Evolutionary conservation across 2,888 invertebrate genomes (phyloP).

Genomic region (Parapristionchus giblindavisi): DNA sequence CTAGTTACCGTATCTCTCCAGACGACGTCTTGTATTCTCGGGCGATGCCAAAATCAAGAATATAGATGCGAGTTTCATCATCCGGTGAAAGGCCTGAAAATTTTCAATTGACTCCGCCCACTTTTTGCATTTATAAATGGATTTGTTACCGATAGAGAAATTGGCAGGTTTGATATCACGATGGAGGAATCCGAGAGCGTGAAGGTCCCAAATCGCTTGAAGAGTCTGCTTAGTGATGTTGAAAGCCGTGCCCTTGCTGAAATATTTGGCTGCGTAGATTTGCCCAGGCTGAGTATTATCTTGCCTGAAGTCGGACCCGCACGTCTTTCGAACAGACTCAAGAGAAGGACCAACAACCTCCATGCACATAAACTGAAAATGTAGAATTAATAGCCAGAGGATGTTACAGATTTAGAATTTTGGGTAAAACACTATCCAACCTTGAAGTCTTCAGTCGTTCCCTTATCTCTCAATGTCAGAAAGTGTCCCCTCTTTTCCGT

Average conservation of each 20-base stretch:
- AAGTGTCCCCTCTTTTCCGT: constrained; percentile 3
- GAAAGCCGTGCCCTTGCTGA: constrained; percentile 20
- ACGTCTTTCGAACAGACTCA: constrained; percentile 19
- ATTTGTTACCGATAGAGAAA: constrained; percentile 7
- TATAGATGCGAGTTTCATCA: constrained; percentile 1
- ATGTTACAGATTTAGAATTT: not conserved
- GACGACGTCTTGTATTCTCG: constrained; percentile 19
- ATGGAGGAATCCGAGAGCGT: constrained; percentile 25
- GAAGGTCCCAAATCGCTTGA: constrained; percentile 19
- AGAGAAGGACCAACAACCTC: constrained; percentile 19
- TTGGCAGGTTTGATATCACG: constrained; percentile 24
- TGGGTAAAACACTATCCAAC: too few species aligned
- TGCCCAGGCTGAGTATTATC: too few species aligned
- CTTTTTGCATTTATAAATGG: not conserved
- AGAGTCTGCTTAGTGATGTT: constrained; percentile 13
- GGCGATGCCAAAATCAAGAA: constrained; percentile 27
- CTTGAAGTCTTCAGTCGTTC: constrained; percentile 27
- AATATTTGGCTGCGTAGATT: not conserved
- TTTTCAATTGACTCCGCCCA: not conserved
- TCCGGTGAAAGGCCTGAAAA: constrained; percentile 1
- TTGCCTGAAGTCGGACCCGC: too few species aligned
- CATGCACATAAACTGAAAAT: constrained; percentile 15
- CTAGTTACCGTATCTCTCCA: constrained; percentile 20
- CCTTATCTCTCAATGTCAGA: constrained; percentile 19
- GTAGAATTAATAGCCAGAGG: not conserved